phyloP scores from a whole-genome alignment of 2,113 vertebrate genomes.

The Melospiza melodia region DNA sequence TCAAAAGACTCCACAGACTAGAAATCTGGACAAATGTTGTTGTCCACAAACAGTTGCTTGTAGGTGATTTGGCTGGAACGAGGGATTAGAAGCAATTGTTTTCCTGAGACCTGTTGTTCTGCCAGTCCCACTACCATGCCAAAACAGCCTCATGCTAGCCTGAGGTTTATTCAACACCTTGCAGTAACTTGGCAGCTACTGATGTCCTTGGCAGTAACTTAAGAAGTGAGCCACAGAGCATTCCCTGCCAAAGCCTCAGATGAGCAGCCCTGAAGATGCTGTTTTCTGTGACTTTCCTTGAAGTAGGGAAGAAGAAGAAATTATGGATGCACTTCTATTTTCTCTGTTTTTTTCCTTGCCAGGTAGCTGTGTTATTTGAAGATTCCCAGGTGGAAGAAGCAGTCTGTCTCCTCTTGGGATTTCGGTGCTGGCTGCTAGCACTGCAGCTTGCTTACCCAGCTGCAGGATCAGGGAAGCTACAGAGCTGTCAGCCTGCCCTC shows the following conservation, averaged over 20 bases:
- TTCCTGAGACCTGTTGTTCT: not conserved
- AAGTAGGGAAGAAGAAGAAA: not conserved
- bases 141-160: not conserved
- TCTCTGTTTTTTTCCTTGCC: not conserved
- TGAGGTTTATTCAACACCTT: not conserved
- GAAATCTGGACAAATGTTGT: not conserved
- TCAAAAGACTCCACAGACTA: not conserved
- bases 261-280: not conserved
- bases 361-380: not conserved
- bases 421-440: not conserved
- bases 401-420: not conserved
- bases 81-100: not conserved
- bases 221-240: not conserved
- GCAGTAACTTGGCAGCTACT: not conserved
- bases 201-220: not conserved
- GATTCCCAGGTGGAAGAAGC: not conserved
- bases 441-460: not conserved
- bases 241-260: not conserved
- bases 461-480: not conserved
- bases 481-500: not conserved
- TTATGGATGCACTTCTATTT: not conserved
- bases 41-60: not conserved
- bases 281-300: not conserved
- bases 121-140: not conserved
- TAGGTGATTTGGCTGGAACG: not conserved